Evolutionary conservation across 2,888 invertebrate genomes (phyloP).

Genomic region (Tenthredo amoena): DNA sequence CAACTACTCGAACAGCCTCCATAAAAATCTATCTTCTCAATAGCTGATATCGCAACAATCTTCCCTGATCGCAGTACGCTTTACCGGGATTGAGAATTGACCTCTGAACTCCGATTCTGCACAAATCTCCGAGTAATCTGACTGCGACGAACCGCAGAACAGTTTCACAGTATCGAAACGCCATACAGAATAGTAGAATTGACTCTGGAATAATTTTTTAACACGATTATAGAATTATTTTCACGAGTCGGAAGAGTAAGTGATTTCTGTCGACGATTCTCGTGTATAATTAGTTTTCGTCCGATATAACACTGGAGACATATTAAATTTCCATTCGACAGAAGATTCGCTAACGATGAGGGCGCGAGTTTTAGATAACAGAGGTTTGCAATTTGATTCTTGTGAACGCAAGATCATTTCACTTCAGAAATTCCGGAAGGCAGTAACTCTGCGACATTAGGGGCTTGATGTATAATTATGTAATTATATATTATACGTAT

Average conservation of each 20-base stretch:
- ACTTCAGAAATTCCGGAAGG: not conserved
- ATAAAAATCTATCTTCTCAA: slow-evolving; percentile 47
- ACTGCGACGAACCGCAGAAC: not conserved
- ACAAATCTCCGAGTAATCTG: slow-evolving; percentile 14
- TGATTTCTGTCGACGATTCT: not conserved
- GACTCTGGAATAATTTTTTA: not conserved
- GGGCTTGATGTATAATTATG: not conserved
- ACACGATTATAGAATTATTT: not conserved
- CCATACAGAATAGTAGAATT: not conserved
- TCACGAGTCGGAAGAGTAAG: not conserved
- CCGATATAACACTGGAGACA: not conserved
- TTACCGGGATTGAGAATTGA: slow-evolving; percentile 14
- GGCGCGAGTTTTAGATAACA: not conserved
- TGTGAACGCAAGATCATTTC: not conserved
- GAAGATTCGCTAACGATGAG: not conserved
- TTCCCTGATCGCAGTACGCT: not conserved
- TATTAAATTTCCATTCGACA: not conserved
- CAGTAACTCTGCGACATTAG: not conserved
- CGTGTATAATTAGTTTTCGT: not conserved
- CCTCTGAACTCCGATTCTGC: not conserved
- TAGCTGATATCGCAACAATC: slow-evolving; percentile 29
- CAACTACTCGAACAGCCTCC: slow-evolving; percentile 31
- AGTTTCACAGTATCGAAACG: not conserved
- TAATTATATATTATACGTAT: not conserved
- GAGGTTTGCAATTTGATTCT: not conserved